phyloP scores from a whole-genome alignment of 2,113 vertebrate genomes.

The Syngnathus floridae region DNA sequence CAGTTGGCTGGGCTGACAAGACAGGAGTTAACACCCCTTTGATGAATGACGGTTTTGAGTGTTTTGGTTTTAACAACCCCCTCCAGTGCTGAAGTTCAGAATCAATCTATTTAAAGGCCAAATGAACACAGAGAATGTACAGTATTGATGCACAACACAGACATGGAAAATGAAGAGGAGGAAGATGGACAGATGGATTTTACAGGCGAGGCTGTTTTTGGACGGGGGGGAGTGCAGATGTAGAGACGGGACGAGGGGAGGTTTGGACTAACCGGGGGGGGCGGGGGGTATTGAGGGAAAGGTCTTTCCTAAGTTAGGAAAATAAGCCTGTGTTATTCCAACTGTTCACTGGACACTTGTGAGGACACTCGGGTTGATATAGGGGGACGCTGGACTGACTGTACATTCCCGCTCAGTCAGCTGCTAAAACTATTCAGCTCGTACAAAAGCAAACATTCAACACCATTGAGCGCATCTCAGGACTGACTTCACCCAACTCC shows the following conservation, averaged over 20 bases:
- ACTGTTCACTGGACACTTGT: slow-evolving; percentile 49
- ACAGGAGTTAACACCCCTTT: slow-evolving; percentile 59
- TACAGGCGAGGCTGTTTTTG: slow-evolving; percentile 66
- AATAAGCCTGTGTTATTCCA: slow-evolving; percentile 59
- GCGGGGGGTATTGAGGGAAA: slow-evolving; percentile 33
- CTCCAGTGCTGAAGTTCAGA: slow-evolving; percentile 23
- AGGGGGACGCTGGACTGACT: slow-evolving; percentile 15
- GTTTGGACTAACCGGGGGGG: slow-evolving; percentile 1
- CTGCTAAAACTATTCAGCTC: slow-evolving; percentile 6
- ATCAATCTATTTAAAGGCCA: slow-evolving; percentile 73
- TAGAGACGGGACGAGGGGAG: slow-evolving; percentile 1
- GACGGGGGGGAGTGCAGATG: slow-evolving; percentile 48
- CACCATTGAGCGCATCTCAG: slow-evolving; percentile 20
- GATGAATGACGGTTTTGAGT: slow-evolving; percentile 67
- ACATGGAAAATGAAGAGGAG: slow-evolving; percentile 43
- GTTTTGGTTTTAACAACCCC: slow-evolving; percentile 34
- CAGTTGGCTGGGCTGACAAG: slow-evolving; percentile 40
- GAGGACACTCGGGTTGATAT: slow-evolving; percentile 22
- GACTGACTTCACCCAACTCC: slow-evolving; percentile 25
- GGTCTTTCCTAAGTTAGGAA: slow-evolving; percentile 54
- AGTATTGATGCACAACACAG: slow-evolving; percentile 59
- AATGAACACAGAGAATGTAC: slow-evolving; percentile 64
- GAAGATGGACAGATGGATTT: slow-evolving; percentile 55
- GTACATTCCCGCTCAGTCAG: slow-evolving; percentile 23
- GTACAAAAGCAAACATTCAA: slow-evolving; percentile 46